Evolutionary conservation across 2,797 vertebrate genomes (phyloP).

Genomic region (Xiphorhynchus erythropygius): DNA sequence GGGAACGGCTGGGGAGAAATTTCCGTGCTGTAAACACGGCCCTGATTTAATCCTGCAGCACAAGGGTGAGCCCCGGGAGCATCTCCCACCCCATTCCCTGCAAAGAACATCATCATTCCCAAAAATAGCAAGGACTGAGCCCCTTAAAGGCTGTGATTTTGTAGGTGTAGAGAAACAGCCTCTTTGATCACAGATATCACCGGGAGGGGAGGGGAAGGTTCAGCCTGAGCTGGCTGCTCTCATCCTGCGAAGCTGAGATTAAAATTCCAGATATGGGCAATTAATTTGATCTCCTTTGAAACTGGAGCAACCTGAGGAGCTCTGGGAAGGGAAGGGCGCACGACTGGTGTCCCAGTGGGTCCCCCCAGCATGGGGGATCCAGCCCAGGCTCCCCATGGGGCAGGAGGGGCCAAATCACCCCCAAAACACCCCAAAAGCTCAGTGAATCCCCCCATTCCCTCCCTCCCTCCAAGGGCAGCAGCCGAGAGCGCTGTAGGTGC

Average conservation of each 20-base stretch:
- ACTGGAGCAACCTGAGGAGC: background rate
- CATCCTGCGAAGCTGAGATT: background rate
- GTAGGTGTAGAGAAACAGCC: background rate
- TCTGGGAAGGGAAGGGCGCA: background rate
- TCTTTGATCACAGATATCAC: background rate
- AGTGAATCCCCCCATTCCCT: background rate
- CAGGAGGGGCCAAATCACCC: background rate
- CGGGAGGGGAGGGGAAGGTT: background rate
- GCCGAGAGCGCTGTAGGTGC: background rate
- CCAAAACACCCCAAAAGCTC: background rate
- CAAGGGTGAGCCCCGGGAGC: background rate
- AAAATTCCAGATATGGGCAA: background rate
- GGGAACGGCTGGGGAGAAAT: background rate
- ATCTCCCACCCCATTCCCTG: background rate
- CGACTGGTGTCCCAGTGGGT: background rate
- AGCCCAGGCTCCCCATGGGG: background rate
- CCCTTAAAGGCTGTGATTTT: background rate
- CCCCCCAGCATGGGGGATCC: background rate
- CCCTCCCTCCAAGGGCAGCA: background rate
- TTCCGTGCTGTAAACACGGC: rapidly evolving
- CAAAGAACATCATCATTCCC: background rate
- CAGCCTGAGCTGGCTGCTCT: background rate
- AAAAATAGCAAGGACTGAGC: background rate
- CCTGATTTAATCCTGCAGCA: background rate
- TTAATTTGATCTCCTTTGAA: background rate